Evolutionary conservation across 2,888 invertebrate species (phyloP).

Genomic region (Antheraea yamamai): DNA sequence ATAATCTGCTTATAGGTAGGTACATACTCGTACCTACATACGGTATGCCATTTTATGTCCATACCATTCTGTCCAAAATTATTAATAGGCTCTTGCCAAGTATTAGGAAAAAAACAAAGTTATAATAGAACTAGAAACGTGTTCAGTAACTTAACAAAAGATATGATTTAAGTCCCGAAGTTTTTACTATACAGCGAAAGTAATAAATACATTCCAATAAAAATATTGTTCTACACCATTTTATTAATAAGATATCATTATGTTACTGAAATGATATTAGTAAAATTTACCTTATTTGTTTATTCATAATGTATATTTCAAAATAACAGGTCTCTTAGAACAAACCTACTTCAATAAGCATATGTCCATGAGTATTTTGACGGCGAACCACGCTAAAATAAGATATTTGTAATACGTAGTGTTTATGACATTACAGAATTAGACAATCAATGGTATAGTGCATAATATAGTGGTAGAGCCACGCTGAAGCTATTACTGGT

Average conservation of each 20-base stretch:
- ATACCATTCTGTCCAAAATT: neutral
- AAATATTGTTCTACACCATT: neutral
- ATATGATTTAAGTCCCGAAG: neutral
- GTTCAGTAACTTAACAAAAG: slow-evolving; percentile 1
- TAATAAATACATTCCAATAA: neutral
- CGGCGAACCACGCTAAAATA: too few relatives aligned
- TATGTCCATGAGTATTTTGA: too few relatives aligned
- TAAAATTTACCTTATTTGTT: too few relatives aligned
- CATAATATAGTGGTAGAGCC: too few relatives aligned
- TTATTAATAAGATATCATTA: neutral
- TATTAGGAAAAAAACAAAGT: neutral
- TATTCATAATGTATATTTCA: too few relatives aligned
- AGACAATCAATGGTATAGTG: too few relatives aligned
- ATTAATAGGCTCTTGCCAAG: neutral
- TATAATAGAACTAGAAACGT: neutral
- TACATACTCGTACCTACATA: too few relatives aligned
- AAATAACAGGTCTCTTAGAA: neutral
- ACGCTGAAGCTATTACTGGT: too few relatives aligned
- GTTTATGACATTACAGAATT: too few relatives aligned
- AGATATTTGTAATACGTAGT: too few relatives aligned
- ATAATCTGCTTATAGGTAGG: too few relatives aligned
- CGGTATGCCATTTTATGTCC: neutral
- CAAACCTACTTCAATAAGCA: neutral
- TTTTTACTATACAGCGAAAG: neutral
- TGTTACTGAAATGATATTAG: too few relatives aligned